Evolutionary conservation across 53 echinoderm and acorn worm genomes (phyloP), one percentile per base, ranked within the genome.

Genomic region (Henricia sp.): DNA sequence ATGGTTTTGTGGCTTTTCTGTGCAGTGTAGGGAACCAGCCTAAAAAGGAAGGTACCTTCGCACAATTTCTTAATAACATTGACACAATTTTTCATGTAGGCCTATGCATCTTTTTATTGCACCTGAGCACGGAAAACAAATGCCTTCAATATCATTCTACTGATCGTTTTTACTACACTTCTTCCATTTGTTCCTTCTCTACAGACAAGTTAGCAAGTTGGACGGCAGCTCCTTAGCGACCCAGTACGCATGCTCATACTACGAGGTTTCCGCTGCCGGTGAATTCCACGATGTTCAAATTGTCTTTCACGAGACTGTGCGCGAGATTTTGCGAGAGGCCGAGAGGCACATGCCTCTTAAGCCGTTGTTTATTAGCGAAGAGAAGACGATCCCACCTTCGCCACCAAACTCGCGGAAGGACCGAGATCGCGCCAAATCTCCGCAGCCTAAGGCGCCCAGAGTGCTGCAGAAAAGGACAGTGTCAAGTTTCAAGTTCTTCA

Each of bases 131-230:
- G n/a, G 44, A 9, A 44, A 44, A 6, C 6, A 44, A 13, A 44
- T 13, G 13, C 44, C 13, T 44, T 44, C 6, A 44, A 9, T 13
- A 44, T 6, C 44, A 44, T 44, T 44, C 6, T 13, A 6, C 44
- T 44, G 13, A 44, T 44, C 44, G 6, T 44, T 44, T 6, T 71
- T n/a, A n/a, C n/a, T n/a, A n/a, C n/a, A n/a, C n/a, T n/a, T 0
- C 50, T 28, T 35, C 34, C 34, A 24, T 50, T 62, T 62, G 59
- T 25, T 70, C n/a, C 9, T 70, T 20, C 50, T 74, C 3, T 42
- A 33, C 85, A 96, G 96, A 19, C 96, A 96, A 96, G 96, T 96
- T 43, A 96, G 96, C 74, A 96, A 96, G 53, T 52, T 91, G 33
- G 96, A 96, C 59, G 96, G 96, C n/a, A 90, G 89, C 21, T 88